phyloP scores from a whole-genome alignment of 1,140 invertebrate species.

The Diorhabda sublineata region DNA sequence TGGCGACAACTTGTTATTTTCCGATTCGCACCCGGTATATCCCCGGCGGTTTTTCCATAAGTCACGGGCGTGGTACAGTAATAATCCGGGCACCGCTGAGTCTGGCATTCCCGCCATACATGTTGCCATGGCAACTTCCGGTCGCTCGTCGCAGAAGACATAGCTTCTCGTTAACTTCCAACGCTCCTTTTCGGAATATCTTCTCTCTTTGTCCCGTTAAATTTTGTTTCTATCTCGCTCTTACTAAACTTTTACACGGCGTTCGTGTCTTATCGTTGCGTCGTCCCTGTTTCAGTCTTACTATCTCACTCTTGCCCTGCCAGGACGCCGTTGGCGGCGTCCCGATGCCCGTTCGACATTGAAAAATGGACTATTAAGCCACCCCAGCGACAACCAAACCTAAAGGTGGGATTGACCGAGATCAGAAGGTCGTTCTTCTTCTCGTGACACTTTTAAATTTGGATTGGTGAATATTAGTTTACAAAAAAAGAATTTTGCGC shows the following conservation, averaged over 20 bases:
- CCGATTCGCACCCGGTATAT: conserved; percentile 5
- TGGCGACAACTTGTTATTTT: not conserved
- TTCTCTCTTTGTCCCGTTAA: not conserved
- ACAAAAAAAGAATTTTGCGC: too few species aligned
- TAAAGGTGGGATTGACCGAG: not conserved
- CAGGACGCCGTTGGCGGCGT: not conserved
- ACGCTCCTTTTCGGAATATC: not conserved
- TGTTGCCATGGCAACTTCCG: conserved; percentile 29
- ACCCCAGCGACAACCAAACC: conserved; percentile 1
- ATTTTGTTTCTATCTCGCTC: not conserved
- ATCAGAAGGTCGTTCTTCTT: too few species aligned
- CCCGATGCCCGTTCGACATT: conserved; percentile 1
- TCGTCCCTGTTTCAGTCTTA: not conserved
- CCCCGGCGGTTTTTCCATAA: conserved; percentile 4
- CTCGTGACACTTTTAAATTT: too few species aligned
- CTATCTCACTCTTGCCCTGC: not conserved
- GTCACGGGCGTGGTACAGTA: conserved; percentile 1
- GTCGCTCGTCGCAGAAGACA: conserved; percentile 13
- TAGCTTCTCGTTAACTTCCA: conserved; percentile 7
- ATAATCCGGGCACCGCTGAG: conserved; percentile 25
- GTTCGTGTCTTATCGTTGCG: too few species aligned
- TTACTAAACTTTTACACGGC: not conserved
- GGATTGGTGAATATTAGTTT: too few species aligned
- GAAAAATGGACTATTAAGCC: not conserved
- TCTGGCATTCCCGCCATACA: conserved; percentile 31